A percentile compares a stretch with the other conserved stretches of the same genome.
Evolutionary conservation across 2,888 invertebrate species (phyloP).

Genomic region (Nomada goodeniana): DNA sequence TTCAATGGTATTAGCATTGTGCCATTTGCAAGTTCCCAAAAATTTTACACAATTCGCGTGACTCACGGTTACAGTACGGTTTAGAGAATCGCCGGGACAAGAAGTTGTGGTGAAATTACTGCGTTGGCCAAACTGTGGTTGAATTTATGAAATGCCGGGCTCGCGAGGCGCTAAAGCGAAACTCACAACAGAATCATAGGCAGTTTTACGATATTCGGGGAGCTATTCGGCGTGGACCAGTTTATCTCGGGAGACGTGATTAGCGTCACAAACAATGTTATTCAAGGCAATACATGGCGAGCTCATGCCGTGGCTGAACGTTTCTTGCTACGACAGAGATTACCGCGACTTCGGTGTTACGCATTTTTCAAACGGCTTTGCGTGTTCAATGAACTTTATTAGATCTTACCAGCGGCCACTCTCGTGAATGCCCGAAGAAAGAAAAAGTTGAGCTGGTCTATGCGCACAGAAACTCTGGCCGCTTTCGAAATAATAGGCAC

Average conservation of each 20-base stretch:
- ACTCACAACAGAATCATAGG: slow-evolving; percentile 13
- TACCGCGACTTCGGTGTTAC: background rate
- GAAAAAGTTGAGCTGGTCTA: slow-evolving; percentile 45
- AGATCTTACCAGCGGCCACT: background rate
- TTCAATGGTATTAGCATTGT: background rate
- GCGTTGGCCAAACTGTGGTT: slow-evolving; percentile 59
- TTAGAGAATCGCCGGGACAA: slow-evolving; percentile 38
- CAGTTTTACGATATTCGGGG: slow-evolving; percentile 48
- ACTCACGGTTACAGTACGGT: slow-evolving; percentile 23
- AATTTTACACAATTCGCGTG: slow-evolving; percentile 22
- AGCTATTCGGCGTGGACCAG: background rate
- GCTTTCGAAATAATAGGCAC: slow-evolving; percentile 57
- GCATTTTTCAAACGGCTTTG: slow-evolving; percentile 8
- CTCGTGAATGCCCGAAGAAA: slow-evolving; percentile 27
- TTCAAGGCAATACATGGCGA: slow-evolving; percentile 26
- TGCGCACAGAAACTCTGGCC: slow-evolving; percentile 26
- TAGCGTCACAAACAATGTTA: slow-evolving; percentile 18
- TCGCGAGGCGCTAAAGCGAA: slow-evolving; percentile 18
- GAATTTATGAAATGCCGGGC: slow-evolving; percentile 61
- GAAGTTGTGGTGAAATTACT: slow-evolving; percentile 62
- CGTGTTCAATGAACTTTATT: slow-evolving; percentile 39
- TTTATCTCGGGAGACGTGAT: slow-evolving; percentile 15
- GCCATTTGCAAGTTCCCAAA: slow-evolving; percentile 4
- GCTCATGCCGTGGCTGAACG: background rate
- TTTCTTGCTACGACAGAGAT: slow-evolving; percentile 28